Percentiles rank a stretch among this genome's conserved stretches.
These are phyloP conservation scores for Pammene aurita DNA, from an alignment of 2,888 invertebrate genomes.

Conservation along the genomic window DNA sequence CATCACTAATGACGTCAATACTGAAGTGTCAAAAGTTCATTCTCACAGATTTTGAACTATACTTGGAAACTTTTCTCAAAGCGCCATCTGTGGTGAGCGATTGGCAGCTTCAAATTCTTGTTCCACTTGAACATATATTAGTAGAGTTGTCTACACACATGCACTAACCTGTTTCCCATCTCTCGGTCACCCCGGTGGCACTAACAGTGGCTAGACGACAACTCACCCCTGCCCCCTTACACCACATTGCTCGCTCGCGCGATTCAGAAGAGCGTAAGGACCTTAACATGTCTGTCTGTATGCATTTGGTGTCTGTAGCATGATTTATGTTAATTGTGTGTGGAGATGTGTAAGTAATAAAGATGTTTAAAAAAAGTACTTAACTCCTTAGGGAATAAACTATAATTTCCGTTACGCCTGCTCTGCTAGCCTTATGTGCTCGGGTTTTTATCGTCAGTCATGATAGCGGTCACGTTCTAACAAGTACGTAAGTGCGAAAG, in stretches of 20 bases:
- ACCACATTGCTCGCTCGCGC: constrained; percentile 88
- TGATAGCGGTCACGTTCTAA: too few species aligned
- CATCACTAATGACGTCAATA: too few species aligned
- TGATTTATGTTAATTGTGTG: background rate
- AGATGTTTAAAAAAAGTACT: too few species aligned
- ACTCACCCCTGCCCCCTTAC: constrained; percentile 87
- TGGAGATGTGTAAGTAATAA: background rate
- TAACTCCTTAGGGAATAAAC: too few species aligned
- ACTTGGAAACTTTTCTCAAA: too few species aligned
- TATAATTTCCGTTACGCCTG: too few species aligned
- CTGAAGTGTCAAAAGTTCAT: too few species aligned
- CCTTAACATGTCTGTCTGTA: constrained; percentile 63
- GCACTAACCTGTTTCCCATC: constrained; percentile 67
- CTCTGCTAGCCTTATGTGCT: too few species aligned
- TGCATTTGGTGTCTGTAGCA: constrained; percentile 39
- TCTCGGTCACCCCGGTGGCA: constrained; percentile 60
- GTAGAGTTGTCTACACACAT: constrained; percentile 38
- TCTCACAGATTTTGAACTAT: too few species aligned
- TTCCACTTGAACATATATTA: background rate
- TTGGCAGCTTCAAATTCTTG: background rate
- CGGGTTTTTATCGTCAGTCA: too few species aligned
- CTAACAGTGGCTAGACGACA: constrained; percentile 90
- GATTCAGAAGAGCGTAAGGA: constrained; percentile 87
- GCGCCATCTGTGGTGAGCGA: too few species aligned
- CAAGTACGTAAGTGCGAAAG: too few species aligned